These are phyloP conservation scores for Teleogryllus occipitalis DNA, from an alignment of 1,140 invertebrate species.

Conservation along the genomic window DNA sequence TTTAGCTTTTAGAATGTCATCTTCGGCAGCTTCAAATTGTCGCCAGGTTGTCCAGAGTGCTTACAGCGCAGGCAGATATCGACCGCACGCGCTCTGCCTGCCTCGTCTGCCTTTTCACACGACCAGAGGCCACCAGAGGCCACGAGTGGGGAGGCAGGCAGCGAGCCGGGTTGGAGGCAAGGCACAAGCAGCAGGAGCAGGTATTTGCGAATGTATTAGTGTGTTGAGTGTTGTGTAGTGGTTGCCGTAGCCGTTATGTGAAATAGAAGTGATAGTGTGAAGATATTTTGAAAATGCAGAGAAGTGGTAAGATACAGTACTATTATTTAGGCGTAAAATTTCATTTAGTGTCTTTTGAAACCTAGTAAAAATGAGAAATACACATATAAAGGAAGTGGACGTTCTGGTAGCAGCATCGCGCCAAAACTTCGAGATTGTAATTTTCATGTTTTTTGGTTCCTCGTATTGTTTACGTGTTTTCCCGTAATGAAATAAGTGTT, in stretches of 20 bases:
- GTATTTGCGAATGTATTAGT: neutral
- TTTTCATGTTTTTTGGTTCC: neutral
- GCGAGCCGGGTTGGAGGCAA: neutral
- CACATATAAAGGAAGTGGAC: neutral
- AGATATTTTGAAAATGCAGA: slow-evolving; percentile 1
- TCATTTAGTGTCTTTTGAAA: neutral
- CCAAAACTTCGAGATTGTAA: neutral
- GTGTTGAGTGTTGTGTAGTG: neutral
- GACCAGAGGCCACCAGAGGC: neutral
- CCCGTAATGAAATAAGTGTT: too few species aligned
- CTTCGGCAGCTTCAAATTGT: too few species aligned
- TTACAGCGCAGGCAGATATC: neutral
- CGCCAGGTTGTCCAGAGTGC: too few species aligned
- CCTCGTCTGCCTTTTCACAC: neutral
- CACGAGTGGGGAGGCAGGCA: neutral
- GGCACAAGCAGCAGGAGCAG: neutral
- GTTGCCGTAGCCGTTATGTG: neutral
- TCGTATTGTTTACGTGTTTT: too few species aligned
- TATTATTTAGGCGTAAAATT: neutral
- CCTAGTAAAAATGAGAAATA: neutral
- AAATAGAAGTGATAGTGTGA: neutral
- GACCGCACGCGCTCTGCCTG: neutral
- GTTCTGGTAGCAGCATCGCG: neutral
- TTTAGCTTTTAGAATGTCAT: too few species aligned
- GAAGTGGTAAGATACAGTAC: neutral